phyloP scores from a whole-genome alignment of 2,797 vertebrate genomes.

The Manis pentadactyla region DNA sequence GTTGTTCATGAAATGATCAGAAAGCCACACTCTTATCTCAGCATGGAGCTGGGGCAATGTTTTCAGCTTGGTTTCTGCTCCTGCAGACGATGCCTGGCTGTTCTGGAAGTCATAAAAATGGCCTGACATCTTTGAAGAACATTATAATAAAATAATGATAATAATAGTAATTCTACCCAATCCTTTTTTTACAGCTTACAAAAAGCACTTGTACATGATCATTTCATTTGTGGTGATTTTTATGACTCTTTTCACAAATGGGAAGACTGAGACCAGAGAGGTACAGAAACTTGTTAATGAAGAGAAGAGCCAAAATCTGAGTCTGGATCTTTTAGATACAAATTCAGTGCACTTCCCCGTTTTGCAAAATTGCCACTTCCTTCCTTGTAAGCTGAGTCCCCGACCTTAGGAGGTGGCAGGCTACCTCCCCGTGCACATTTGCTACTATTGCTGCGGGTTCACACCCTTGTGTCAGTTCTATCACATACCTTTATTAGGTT shows the following conservation, averaged over 20 bases:
- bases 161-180: background rate
- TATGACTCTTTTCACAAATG: background rate
- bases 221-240: background rate
- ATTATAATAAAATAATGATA: background rate
- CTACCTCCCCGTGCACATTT: background rate
- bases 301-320: background rate
- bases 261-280: background rate
- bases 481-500: background rate
- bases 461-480: background rate
- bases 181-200: background rate
- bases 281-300: background rate
- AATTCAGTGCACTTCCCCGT: background rate
- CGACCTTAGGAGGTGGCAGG: background rate
- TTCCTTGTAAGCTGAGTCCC: background rate
- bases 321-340: background rate
- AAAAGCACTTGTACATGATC: background rate
- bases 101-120: background rate
- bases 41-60: background rate
- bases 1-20: background rate
- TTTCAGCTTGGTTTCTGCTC: background rate
- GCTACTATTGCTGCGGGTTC: background rate
- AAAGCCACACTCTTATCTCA: background rate
- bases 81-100: background rate
- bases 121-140: background rate
- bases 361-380: background rate